Base-by-base conservation (phyloP, 2,113 vertebrate genomes). In the Numenius arquata region DNA sequence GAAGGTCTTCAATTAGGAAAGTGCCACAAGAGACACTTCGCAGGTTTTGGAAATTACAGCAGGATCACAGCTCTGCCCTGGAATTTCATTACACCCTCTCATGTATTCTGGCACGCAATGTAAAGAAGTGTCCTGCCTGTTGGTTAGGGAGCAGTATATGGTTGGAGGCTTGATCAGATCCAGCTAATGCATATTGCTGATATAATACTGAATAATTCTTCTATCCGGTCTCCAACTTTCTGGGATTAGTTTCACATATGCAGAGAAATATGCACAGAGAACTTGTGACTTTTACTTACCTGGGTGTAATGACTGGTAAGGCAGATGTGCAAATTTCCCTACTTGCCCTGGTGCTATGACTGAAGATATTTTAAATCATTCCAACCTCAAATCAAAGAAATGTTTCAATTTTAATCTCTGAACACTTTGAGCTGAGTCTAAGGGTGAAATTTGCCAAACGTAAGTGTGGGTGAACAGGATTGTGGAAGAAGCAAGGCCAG, bases 401-500 rank as follows among this genome's bases (percentile, higher is more conserved):
- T 50, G 36, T 67, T 90, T 89, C 65, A 70, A 74, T 78, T 80
- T 81, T 71, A 70, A 90, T 81, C 70, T 86, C 55, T 40, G 63
- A 80, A 77, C 47, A 43, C 29, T 76, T 67, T 59, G 38, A 85
- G 38, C 32, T 66, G 55, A 26, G 83, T 73, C 79, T 88, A 78
- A 90, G 82, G 82, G 79, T 94, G 79, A 95, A 88, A 85, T 94
- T 71, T 73, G 17, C 68, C 59, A 82, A 82, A 85, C n/a, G 16
- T 25, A 56, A 82, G 19, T n/a, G n/a, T n/a, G n/a, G n/a, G n/a
- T n/a, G n/a, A n/a, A n/a, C n/a, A n/a, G n/a, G n/a, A n/a, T n/a
- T n/a, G n/a, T n/a, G n/a, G n/a, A n/a, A n/a, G n/a, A n/a, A n/a
- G n/a, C n/a, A n/a, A n/a, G n/a, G n/a, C n/a, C n/a, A n/a, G n/a